Evolutionary conservation across 2,113 vertebrate species (phyloP), one percentile per base, ranked within the genome.

Genomic region (Heloderma charlesbogerti): DNA sequence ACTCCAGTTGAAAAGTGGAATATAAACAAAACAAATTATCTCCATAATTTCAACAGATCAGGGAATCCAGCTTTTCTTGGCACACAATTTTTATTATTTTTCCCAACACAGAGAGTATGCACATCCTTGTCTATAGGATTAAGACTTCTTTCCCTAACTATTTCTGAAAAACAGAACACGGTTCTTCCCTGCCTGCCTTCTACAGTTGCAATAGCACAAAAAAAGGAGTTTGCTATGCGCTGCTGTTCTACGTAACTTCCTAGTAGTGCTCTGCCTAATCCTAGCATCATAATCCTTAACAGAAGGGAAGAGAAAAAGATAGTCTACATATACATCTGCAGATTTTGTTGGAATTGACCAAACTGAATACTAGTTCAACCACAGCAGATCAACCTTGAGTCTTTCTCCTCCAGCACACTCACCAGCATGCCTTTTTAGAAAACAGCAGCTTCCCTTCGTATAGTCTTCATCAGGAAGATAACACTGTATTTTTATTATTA

Each of bases 291-390:
- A 92, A 20, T 91, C 91, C 91, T 88, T 45, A 82, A 0, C 63
- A 88, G 88, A 95, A 80, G 84, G 92, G 93, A 94, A 94, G 93
- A 94, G 94, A 94, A 86, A 91, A 95, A 93, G 93, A 96, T 95
- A 95, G 95, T 95, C 95, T 95, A 93, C 93, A 94, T 95, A 94
- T 95, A 93, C 92, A 95, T 94, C 91, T 95, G 93, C 94, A 94
- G 92, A 94, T 88, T 95, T 93, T 91, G 94, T 86, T 91, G 94
- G 89, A 95, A 93, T 89, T 95, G 93, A 71, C 75, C 89, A 91
- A 92, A 88, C 20, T 16, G 93, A 93, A 95, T 95, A 95, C 92
- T 93, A 54, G 92, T 84, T 89, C 93, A 94, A 92, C 92, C 94
- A 94, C 20, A 63, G 29, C 13, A 63, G 54, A 8, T 57, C 45